A percentile compares a stretch with the other conserved stretches of the same genome.
phyloP scores from a whole-genome alignment of 2,113 vertebrate genomes.

The Eonycteris spelaea region DNA sequence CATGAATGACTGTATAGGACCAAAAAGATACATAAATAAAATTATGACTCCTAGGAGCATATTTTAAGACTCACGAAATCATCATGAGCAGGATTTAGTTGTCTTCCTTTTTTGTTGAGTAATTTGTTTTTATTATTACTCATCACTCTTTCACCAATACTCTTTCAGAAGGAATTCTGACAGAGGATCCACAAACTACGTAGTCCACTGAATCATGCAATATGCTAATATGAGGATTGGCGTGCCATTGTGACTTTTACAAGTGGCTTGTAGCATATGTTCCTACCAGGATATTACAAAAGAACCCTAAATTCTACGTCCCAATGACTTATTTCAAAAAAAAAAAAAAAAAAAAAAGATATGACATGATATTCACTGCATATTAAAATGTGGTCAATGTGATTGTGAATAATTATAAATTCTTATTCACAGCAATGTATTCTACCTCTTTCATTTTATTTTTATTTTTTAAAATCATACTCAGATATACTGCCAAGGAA shows the following conservation, averaged over 20 bases:
- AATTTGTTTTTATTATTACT: not conserved
- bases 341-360: not conserved
- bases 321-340: not conserved
- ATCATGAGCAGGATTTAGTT: not conserved
- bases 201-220: not conserved
- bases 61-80: not conserved
- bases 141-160: not conserved
- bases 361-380: not conserved
- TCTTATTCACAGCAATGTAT: not conserved
- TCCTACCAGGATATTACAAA: conserved; percentile 4
- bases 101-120: not conserved
- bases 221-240: not conserved
- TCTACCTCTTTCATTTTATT: not conserved
- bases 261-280: not conserved
- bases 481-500: not conserved
- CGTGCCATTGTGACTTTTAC: not conserved
- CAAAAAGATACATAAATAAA: not conserved
- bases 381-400: not conserved
- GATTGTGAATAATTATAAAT: not conserved
- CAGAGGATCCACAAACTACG: not conserved
- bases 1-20: not conserved
- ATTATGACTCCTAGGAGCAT: not conserved
- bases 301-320: not conserved
- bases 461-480: not conserved
- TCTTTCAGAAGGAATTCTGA: not conserved